phyloP scores from a whole-genome alignment of 2,797 vertebrate species.

The Moxostoma hubbsi region DNA sequence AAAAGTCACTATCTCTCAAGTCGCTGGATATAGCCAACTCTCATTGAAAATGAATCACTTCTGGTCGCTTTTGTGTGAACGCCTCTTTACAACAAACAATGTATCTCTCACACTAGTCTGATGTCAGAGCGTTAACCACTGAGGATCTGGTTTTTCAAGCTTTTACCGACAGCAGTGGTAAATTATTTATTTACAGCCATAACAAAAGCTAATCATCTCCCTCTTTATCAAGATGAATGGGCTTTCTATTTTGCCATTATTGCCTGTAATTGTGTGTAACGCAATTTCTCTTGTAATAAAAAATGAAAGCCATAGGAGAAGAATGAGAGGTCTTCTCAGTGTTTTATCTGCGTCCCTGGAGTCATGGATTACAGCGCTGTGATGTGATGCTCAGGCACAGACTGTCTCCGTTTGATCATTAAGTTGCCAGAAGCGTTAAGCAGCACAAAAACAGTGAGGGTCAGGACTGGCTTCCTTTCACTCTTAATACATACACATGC shows the following conservation, averaged over 20 bases:
- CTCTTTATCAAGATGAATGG: constrained; percentile 55
- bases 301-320: constrained; percentile 61
- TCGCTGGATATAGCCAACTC: no score
- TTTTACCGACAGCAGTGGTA: constrained; percentile 19
- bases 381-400: constrained; percentile 55
- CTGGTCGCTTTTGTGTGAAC: not conserved
- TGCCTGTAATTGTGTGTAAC: constrained; percentile 51
- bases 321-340: constrained; percentile 68
- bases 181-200: constrained; percentile 44
- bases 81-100: not conserved
- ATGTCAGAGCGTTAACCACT: constrained; percentile 3
- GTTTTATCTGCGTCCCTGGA: constrained; percentile 70
- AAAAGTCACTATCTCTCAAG: no score
- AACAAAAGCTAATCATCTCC: constrained; percentile 49
- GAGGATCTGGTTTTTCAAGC: constrained; percentile 19
- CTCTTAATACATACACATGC: constrained; percentile 63
- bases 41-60: no score
- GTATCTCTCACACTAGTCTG: not conserved
- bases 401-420: constrained; percentile 73
- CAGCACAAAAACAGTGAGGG: constrained; percentile 62
- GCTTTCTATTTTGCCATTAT: constrained; percentile 48
- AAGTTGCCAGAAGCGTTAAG: constrained; percentile 66
- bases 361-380: constrained; percentile 40
- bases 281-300: constrained; percentile 44
- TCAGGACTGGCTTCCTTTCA: constrained; percentile 45